phyloP scores from a whole-genome alignment of 2,797 vertebrate genomes.

The Melanotaenia parkinsoni region DNA sequence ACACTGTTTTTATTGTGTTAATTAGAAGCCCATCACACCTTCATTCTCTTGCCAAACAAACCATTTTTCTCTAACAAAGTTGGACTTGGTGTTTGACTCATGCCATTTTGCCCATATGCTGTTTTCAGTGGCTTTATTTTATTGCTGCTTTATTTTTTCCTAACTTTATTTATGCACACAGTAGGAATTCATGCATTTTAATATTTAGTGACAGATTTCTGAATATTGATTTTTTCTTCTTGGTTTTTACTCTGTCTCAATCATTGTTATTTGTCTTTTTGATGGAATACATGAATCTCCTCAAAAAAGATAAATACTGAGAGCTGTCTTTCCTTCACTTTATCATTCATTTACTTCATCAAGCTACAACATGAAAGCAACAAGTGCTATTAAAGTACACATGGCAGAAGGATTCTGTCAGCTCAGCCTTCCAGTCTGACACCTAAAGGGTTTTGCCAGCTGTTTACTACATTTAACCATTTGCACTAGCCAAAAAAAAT shows the following conservation, averaged over 20 bases:
- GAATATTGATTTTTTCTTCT: not conserved
- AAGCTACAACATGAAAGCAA: conserved; percentile 39
- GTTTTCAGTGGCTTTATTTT: conserved; percentile 22
- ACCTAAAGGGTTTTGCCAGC: too few relatives aligned
- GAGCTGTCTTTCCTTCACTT: conserved; percentile 26
- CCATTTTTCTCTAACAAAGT: conserved; percentile 24
- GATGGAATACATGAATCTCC: conserved; percentile 33
- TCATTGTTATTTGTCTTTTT: conserved; percentile 36
- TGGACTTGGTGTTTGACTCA: conserved; percentile 43
- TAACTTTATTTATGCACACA: not conserved
- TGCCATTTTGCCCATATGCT: conserved; percentile 30
- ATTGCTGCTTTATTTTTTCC: conserved; percentile 3
- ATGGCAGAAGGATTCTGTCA: not conserved
- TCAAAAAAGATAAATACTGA: conserved; percentile 30
- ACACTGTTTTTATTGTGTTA: conserved; percentile 27
- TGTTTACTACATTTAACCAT: not conserved
- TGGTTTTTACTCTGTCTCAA: conserved; percentile 11
- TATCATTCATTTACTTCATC: conserved; percentile 30
- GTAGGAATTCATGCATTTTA: conserved; percentile 17
- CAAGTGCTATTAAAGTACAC: conserved; percentile 20
- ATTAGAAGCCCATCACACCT: conserved; percentile 52
- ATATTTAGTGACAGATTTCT: not conserved
- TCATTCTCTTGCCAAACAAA: conserved; percentile 50
- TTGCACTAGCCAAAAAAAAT: not conserved
- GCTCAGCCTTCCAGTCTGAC: not conserved